These are phyloP conservation scores for Phoebastria nigripes DNA, from an alignment of 2,797 vertebrate genomes.

Conservation along the genomic window DNA sequence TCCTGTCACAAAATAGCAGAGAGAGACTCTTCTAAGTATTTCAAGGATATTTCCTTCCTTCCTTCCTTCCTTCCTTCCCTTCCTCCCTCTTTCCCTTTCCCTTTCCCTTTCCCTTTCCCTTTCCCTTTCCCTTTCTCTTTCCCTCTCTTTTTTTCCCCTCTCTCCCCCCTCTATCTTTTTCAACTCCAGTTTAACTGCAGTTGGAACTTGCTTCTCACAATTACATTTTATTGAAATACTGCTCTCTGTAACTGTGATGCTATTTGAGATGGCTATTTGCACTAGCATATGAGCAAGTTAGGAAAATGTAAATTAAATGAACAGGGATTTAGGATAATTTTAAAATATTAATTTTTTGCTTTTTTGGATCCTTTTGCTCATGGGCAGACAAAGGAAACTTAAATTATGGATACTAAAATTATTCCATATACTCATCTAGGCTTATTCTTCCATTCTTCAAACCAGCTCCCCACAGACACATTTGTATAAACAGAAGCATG, in stretches of 20 bases:
- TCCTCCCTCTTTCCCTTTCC: no score
- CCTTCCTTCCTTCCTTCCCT: neutral
- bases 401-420: constrained; percentile 26
- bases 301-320: constrained; percentile 22
- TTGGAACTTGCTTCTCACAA: neutral
- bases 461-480: neutral
- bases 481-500: constrained; percentile 41
- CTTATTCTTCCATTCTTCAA: constrained; percentile 38
- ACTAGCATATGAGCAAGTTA: neutral
- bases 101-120: no score
- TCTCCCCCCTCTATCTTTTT: neutral
- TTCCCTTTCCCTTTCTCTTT: no score
- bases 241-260: neutral
- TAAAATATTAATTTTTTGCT: neutral
- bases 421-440: neutral
- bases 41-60: neutral
- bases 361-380: constrained; percentile 2
- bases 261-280: constrained; percentile 6
- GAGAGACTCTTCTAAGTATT: neutral
- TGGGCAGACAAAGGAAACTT: neutral
- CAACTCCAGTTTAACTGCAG: neutral
- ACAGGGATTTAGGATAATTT: neutral
- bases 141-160: no score
- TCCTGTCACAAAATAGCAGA: neutral
- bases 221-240: neutral